A percentile compares a stretch with the other conserved stretches of the same genome.
These are phyloP conservation scores for Acridotheres tristis DNA, from an alignment of 2,797 vertebrate genomes.

Conservation along the genomic window DNA sequence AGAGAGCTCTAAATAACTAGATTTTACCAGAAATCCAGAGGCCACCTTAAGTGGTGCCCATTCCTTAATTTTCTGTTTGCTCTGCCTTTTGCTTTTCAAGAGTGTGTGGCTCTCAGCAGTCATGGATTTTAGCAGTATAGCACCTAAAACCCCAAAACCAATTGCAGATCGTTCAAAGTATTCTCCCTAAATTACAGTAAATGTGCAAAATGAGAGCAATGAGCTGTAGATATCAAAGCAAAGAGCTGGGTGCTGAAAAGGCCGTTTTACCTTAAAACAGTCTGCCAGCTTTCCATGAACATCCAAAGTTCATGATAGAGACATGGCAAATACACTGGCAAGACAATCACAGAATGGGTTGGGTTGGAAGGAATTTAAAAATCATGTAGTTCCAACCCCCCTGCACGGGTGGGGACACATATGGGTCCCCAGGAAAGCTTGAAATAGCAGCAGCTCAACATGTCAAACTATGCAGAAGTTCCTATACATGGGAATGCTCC, in stretches of 20 bases:
- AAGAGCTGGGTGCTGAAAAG: not conserved
- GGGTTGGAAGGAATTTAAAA: not conserved
- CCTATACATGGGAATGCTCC: not conserved
- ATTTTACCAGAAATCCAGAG: not conserved
- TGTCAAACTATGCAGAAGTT: not conserved
- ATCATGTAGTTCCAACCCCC: not conserved
- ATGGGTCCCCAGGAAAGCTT: not conserved
- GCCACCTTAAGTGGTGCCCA: not conserved
- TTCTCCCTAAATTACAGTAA: not conserved
- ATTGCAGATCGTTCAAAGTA: not conserved
- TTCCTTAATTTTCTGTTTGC: not conserved
- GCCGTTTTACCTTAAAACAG: not conserved
- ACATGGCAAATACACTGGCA: not conserved
- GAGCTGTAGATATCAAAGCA: not conserved
- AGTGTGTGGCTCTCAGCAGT: not conserved
- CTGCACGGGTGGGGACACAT: not conserved
- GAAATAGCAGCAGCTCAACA: not conserved
- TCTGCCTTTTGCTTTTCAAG: not conserved
- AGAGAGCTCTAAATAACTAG: not conserved
- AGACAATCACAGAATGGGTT: not conserved
- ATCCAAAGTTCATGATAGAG: not conserved
- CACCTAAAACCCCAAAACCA: not conserved
- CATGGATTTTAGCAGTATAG: not conserved
- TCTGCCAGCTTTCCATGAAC: not conserved
- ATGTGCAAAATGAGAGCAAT: not conserved